Base-by-base conservation (phyloP, 1,140 invertebrate species). In the Cyrtorhinus lividipennis region DNA sequence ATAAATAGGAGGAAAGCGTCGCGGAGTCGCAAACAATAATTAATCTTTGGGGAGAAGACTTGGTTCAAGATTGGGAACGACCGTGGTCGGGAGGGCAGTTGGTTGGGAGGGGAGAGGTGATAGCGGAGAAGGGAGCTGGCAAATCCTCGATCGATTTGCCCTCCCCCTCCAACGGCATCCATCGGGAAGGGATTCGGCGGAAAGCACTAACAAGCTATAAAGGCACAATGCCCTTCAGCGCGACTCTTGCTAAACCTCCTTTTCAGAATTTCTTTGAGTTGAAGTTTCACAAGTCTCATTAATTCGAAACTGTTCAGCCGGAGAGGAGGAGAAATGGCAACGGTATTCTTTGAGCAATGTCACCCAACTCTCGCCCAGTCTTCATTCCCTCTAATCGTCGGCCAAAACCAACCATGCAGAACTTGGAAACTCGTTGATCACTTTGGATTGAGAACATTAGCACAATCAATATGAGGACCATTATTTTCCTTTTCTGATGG, bases 191-290 rank as follows among this genome's bases (percentile, higher is more conserved):
- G 48, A 53, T 53, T 53, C 48, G 48, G 20, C 48, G 48, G 48
- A 53, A 53, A 53, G 48, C 48, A 53, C 48, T 53, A 53, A 53
- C 48, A 53, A 53, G 48, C 48, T 53, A 53, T 53, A 53, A 53
- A 53, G 48, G 48, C 48, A 53, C 48, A 53, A 53, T 53, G 48
- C 48, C 48, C 48, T 53, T 20, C 48, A 10, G 20, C 48, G 48
- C 48, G 48, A 53, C 48, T 53, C 20, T 53, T 53, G 48, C 48
- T 53, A 8, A 10, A 53, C 8, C 8, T 10, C 48, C 48, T 53
- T 53, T 53, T 53, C 30, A 53, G 18, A 53, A 53, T 53, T 53
- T 53, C 48, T 53, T 53, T 53, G 48, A 53, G 48, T 53, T 22
- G 48, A 53, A 53, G 48, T 53, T 53, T 53, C 48, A 53, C 48